These are phyloP conservation scores for Trichosurus vulpecula DNA, from an alignment of 2,797 vertebrate species.

Conservation along the genomic window DNA sequence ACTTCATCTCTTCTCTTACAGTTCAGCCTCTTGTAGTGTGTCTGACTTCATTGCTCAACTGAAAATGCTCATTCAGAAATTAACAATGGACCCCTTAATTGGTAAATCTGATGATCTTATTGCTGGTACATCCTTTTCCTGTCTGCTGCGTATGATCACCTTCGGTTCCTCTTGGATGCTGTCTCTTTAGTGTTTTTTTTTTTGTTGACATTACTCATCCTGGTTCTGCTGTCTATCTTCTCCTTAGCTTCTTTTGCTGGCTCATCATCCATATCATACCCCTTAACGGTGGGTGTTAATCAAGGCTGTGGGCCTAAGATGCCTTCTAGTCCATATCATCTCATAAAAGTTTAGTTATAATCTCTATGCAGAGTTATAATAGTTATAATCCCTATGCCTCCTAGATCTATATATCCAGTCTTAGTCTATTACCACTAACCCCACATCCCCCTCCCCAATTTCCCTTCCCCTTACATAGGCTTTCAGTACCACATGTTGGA, in stretches of 20 bases:
- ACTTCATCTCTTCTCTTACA: neutral
- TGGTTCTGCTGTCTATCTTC: neutral
- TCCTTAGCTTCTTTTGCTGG: neutral
- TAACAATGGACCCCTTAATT: neutral
- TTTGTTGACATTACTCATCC: neutral
- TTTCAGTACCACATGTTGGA: neutral
- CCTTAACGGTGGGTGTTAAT: neutral
- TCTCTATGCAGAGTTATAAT: neutral
- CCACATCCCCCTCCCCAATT: neutral
- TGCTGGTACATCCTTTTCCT: neutral
- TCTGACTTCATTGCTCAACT: neutral
- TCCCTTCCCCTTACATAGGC: neutral
- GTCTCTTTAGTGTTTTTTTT: neutral
- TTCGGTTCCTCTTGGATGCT: neutral
- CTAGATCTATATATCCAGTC: neutral
- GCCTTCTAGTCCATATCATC: neutral
- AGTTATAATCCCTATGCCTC: neutral
- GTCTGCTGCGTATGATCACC: neutral
- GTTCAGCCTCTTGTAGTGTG: neutral
- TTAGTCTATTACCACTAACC: neutral
- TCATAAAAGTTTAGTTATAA: neutral
- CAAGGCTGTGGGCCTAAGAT: neutral
- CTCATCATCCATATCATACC: neutral
- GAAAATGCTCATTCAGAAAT: neutral
- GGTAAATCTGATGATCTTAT: neutral